Evolutionary conservation across 2,888 invertebrate genomes (phyloP).

Genomic region (Helicoverpa assulta): DNA sequence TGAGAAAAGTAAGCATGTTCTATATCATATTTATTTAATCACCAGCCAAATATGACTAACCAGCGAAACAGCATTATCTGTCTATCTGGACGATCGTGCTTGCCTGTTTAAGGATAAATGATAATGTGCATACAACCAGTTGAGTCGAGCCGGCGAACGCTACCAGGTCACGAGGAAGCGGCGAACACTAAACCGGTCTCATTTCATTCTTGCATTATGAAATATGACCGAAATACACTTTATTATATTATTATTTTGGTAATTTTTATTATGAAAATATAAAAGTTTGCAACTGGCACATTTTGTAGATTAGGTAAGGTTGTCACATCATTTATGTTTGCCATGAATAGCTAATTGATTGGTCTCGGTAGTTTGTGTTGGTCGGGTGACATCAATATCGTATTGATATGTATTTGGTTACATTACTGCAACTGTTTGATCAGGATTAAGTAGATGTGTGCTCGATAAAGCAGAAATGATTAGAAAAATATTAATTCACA

Average conservation of each 20-base stretch:
- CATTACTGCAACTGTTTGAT: too few species aligned
- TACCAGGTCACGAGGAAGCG: neutral
- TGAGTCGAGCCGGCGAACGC: neutral
- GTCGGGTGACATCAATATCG: too few species aligned
- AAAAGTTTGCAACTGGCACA: neutral
- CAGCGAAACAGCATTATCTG: neutral
- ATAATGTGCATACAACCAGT: slow-evolving; percentile 3
- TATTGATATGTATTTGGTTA: too few species aligned
- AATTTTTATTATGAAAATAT: neutral
- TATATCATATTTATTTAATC: too few species aligned
- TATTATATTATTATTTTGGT: slow-evolving; percentile 15
- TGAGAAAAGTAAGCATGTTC: too few species aligned
- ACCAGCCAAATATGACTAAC: too few species aligned
- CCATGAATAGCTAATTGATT: neutral
- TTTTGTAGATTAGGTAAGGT: slow-evolving; percentile 1
- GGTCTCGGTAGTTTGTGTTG: neutral
- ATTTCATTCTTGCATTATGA: neutral
- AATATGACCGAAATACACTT: slow-evolving; percentile 38
- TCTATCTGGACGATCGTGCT: neutral
- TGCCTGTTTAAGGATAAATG: slow-evolving; percentile 4
- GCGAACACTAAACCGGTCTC: neutral
- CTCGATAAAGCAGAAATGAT: too few species aligned
- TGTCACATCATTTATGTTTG: neutral
- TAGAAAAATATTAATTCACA: too few species aligned
- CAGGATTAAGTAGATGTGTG: too few species aligned